Conservation (phyloP, 2,113 vertebrate genomes). For the Tachuris rubrigastra region DNA sequence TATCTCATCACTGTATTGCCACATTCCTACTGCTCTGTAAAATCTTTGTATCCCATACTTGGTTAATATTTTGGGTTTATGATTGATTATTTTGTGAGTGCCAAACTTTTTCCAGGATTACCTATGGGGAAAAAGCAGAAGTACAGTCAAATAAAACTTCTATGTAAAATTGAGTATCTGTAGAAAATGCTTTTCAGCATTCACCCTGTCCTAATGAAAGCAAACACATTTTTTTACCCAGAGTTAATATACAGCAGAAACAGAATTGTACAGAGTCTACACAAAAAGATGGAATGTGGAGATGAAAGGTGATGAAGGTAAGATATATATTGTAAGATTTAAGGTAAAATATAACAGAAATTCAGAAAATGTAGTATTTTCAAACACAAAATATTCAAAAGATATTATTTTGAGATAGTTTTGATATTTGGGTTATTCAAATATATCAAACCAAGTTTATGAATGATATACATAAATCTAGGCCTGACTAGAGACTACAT, state of each 20-base stretch:
- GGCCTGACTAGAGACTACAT: neutral
- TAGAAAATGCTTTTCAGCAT: neutral
- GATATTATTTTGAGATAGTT: neutral
- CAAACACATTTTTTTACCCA: neutral
- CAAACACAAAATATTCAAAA: neutral
- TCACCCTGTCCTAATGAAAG: neutral
- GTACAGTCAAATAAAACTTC: neutral
- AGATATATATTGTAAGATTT: neutral
- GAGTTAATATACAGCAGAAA: neutral
- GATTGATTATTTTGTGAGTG: neutral
- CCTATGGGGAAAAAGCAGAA: neutral
- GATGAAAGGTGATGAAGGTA: neutral
- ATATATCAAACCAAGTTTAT: neutral
- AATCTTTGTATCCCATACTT: neutral
- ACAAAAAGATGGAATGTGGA: neutral
- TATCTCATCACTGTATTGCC: neutral
- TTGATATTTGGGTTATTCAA: neutral
- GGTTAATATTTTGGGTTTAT: neutral
- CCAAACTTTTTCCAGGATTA: neutral
- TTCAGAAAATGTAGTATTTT: neutral
- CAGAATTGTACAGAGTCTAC: neutral
- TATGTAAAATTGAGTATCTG: neutral
- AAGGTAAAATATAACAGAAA: neutral
- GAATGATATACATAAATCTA: neutral
- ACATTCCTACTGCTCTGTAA: neutral